A percentile compares a stretch with the other conserved stretches of the same genome.
phyloP scores from a whole-genome alignment of 1,140 invertebrate species.

The Megalonaias nervosa region DNA sequence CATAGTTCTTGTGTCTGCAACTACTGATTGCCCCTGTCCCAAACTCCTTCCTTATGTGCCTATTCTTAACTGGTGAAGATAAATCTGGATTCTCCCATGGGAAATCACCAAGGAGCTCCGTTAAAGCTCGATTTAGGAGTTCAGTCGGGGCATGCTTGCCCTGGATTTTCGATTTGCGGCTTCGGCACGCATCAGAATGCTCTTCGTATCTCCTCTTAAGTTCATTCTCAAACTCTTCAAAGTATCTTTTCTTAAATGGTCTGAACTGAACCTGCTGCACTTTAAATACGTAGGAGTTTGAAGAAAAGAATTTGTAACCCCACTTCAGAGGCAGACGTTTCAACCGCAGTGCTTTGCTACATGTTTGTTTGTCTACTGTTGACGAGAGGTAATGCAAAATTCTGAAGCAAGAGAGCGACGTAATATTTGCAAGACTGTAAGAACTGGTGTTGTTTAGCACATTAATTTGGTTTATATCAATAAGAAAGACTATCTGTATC shows the following conservation, averaged over 20 bases:
- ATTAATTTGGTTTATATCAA: slow-evolving; percentile 24
- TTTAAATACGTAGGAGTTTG: slow-evolving; percentile 17
- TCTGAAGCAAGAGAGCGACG: slow-evolving; percentile 35
- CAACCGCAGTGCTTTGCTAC: slow-evolving; percentile 6
- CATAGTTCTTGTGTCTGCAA: slow-evolving; percentile 26
- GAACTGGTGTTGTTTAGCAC: not conserved
- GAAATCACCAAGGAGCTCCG: slow-evolving; percentile 53
- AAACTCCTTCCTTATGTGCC: slow-evolving; percentile 16
- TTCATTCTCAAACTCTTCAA: slow-evolving; percentile 61
- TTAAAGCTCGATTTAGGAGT: slow-evolving; percentile 41
- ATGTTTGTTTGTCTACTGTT: slow-evolving; percentile 5
- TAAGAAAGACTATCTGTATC: slow-evolving; percentile 38
- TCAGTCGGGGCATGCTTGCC: slow-evolving; percentile 19
- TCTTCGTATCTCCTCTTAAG: slow-evolving; percentile 27
- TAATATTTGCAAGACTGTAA: slow-evolving; percentile 7
- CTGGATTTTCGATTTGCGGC: not conserved
- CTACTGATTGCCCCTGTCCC: not conserved
- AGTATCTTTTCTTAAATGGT: slow-evolving; percentile 54
- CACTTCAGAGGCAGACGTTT: slow-evolving; percentile 41
- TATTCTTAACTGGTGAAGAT: slow-evolving; percentile 50
- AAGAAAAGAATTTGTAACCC: slow-evolving; percentile 59
- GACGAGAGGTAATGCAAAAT: slow-evolving; percentile 30
- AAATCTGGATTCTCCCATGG: slow-evolving; percentile 56
- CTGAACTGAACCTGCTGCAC: slow-evolving; percentile 36
- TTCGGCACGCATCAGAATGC: not conserved